Evolutionary conservation across 2,888 invertebrate genomes (phyloP).

Genomic region (Unio delphinus): DNA sequence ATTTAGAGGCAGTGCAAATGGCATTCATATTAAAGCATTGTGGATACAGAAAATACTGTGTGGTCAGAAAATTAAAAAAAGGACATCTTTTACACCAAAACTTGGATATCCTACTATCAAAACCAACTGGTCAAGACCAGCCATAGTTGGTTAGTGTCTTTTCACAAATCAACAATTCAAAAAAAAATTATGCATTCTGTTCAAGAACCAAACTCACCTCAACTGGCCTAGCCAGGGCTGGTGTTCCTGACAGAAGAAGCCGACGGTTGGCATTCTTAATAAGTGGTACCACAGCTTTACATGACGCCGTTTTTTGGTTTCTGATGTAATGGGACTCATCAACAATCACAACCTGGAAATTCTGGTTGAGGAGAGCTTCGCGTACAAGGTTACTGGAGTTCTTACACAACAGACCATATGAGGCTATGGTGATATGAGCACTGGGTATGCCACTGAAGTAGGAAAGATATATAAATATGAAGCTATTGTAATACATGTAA

Average conservation of each 20-base stretch:
- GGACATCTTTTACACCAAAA: no score
- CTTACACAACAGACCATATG: slow-evolving; percentile 63
- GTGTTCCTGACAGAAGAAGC: slow-evolving; percentile 67
- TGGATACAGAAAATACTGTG: no score
- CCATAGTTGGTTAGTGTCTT: no score
- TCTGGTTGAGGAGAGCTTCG: slow-evolving; percentile 60
- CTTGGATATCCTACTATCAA: no score
- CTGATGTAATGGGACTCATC: slow-evolving; percentile 69
- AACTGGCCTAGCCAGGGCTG: slow-evolving; percentile 66
- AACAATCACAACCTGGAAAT: slow-evolving; percentile 60
- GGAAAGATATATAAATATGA: no score
- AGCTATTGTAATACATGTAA: slow-evolving; percentile 50
- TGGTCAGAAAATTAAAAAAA: no score
- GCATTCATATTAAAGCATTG: no score
- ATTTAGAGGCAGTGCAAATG: no score
- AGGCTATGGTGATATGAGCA: slow-evolving; percentile 56
- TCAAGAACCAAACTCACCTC: slow-evolving; percentile 52
- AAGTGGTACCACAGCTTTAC: slow-evolving; percentile 62
- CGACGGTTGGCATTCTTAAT: slow-evolving; percentile 59
- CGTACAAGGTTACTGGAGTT: slow-evolving; percentile 53
- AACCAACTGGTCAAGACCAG: no score
- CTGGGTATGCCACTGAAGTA: slow-evolving; percentile 54
- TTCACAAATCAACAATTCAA: neutral
- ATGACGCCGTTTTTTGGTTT: slow-evolving; percentile 60
- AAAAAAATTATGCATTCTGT: neutral